Evolutionary conservation across 1,140 invertebrate genomes (phyloP).

Genomic region (Luehdorfia chinensis): DNA sequence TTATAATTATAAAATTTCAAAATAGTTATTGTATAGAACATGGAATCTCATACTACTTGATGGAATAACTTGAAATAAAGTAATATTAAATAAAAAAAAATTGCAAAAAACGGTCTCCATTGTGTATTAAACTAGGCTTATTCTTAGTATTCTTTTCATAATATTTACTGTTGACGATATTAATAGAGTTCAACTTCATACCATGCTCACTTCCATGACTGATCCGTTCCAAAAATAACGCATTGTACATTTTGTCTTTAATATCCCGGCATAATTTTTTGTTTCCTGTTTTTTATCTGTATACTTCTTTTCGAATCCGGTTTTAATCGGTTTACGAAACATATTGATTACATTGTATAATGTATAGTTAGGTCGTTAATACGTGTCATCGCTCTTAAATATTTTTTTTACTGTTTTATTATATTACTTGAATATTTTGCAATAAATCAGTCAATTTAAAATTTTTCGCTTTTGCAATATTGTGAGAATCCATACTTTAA

Average conservation of each 20-base stretch:
- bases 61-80: too few relatives aligned
- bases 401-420: conserved; percentile 18
- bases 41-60: conserved; percentile 38
- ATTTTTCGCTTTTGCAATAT: conserved; percentile 12
- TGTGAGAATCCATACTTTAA: background rate
- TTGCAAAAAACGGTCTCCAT: conserved; percentile 13
- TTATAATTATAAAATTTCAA: background rate
- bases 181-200: conserved; percentile 3
- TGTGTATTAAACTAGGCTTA: conserved; percentile 15
- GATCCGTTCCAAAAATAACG: background rate
- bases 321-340: conserved; percentile 1
- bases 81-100: conserved; percentile 24
- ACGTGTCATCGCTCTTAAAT: conserved; percentile 15
- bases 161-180: conserved; percentile 19
- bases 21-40: background rate
- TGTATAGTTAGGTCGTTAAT: conserved; percentile 4
- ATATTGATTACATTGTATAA: background rate
- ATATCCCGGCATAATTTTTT: too few relatives aligned
- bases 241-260: background rate
- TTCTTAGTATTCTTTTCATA: conserved; percentile 22
- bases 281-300: too few relatives aligned
- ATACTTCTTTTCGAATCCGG: too few relatives aligned
- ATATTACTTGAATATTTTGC: conserved; percentile 22
- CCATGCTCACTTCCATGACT: conserved; percentile 14
- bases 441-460: conserved; percentile 33